Evolutionary conservation across 2,113 vertebrate genomes (phyloP).

Genomic region (Suricata suricatta): DNA sequence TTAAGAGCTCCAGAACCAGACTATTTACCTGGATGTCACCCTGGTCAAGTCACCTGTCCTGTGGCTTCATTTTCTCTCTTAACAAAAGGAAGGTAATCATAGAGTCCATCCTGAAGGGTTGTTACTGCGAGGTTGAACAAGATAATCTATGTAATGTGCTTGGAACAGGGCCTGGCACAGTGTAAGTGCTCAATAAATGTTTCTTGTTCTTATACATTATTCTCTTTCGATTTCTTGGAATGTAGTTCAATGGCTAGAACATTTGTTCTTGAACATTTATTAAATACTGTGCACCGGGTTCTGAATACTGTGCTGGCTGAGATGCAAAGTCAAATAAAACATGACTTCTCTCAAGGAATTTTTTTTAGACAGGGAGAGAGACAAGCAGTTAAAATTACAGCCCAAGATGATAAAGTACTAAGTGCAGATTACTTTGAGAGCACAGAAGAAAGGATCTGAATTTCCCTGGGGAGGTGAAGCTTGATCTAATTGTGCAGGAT

Average conservation of each 20-base stretch:
- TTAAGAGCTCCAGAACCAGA: background rate
- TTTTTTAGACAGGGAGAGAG: background rate
- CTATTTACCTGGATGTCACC: background rate
- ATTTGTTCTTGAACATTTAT: background rate
- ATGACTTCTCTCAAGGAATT: background rate
- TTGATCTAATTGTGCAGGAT: background rate
- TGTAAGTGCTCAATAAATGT: background rate
- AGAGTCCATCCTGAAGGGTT: background rate
- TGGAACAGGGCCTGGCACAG: background rate
- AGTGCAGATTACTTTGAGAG: background rate
- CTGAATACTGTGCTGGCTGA: background rate
- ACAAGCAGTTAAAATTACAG: background rate
- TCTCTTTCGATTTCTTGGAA: background rate
- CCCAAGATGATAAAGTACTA: background rate
- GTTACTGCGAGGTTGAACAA: background rate
- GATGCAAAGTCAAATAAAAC: background rate
- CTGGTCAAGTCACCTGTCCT: background rate
- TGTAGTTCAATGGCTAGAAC: background rate
- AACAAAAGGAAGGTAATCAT: background rate
- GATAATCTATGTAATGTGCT: background rate
- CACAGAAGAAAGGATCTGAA: background rate
- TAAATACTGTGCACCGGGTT: background rate
- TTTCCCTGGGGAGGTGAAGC: background rate
- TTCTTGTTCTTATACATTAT: background rate
- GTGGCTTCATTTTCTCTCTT: background rate